Base-by-base conservation (phyloP, 2,888 invertebrate species). In the Rosalia funebris region DNA sequence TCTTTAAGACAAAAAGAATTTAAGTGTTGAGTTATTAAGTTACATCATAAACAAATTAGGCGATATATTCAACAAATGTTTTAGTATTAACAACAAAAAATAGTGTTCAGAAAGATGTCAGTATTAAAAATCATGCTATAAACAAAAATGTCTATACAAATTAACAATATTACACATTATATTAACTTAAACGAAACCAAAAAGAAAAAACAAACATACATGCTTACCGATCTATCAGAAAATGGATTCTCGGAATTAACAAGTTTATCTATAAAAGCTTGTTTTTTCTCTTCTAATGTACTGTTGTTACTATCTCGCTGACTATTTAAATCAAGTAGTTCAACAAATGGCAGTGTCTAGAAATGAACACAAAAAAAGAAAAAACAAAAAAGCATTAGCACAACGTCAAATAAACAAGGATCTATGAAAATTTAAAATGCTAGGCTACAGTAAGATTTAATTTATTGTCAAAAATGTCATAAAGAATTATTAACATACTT, bases 181-280 rank as follows among this genome's bases (percentile, higher is more conserved):
- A n/a, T n/a, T n/a, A n/a, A n/a, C n/a, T n/a, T n/a, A n/a, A n/a
- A n/a, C n/a, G n/a, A n/a, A n/a, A n/a, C n/a, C n/a, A n/a, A n/a
- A n/a, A n/a, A n/a, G n/a, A n/a, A 34, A 20, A 14, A 25, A 25
- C 3, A 25, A 25, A 25, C 7, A 68, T 53, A 67, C 78, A 78
- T 78, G 77, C 78, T 78, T 79, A 79, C 79, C 79, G 77, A 76
- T 78, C 77, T 77, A 75, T 75, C 71, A 65, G 72, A 70, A 69
- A 77, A 74, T 66, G 76, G 75, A 69, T 72, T 74, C 63, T 76
- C 77, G 60, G 72, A 74, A 71, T 71, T 71, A 68, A 69, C 68
- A 66, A 76, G 69, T 66, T 71, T 76, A 71, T 77, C 74, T 68
- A 75, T 73, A 70, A 75, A 77, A 70, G 76, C 74, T 70, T 70